These are phyloP conservation scores for Artibeus lituratus DNA, from an alignment of 2,797 vertebrate genomes.

Conservation along the genomic window DNA sequence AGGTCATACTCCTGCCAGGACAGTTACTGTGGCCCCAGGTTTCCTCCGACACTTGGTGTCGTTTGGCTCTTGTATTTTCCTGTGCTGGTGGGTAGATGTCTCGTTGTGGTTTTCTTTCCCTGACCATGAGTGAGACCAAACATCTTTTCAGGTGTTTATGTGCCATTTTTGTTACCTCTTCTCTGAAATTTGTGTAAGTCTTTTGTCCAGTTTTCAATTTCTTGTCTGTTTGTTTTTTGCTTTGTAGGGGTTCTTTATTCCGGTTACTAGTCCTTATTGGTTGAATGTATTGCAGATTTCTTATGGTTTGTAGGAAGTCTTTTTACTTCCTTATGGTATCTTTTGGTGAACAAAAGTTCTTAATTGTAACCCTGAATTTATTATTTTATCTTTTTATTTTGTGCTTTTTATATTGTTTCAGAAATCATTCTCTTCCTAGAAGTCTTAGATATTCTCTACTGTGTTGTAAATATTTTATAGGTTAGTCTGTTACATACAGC, in stretches of 20 bases:
- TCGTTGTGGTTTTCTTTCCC: neutral
- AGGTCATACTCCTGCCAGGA: fast-evolving
- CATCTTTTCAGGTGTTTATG: neutral
- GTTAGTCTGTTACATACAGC: neutral
- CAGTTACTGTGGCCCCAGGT: neutral
- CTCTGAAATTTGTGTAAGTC: neutral
- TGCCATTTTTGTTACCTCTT: neutral
- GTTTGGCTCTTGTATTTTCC: neutral
- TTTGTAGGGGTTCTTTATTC: neutral
- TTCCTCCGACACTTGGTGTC: neutral
- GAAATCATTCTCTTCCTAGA: neutral
- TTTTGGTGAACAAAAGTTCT: neutral
- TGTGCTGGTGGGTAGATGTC: neutral
- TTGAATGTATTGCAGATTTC: neutral
- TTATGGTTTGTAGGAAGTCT: neutral
- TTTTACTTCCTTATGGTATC: neutral
- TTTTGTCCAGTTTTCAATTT: neutral
- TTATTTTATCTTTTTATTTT: neutral
- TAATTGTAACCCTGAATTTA: neutral
- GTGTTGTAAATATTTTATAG: conserved; percentile 1
- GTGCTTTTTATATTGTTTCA: neutral
- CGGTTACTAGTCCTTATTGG: neutral
- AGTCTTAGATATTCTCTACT: neutral
- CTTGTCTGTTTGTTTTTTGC: neutral
- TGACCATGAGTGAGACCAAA: neutral